Base-by-base conservation (phyloP, 2,797 vertebrate species). In the Falco naumanni region DNA sequence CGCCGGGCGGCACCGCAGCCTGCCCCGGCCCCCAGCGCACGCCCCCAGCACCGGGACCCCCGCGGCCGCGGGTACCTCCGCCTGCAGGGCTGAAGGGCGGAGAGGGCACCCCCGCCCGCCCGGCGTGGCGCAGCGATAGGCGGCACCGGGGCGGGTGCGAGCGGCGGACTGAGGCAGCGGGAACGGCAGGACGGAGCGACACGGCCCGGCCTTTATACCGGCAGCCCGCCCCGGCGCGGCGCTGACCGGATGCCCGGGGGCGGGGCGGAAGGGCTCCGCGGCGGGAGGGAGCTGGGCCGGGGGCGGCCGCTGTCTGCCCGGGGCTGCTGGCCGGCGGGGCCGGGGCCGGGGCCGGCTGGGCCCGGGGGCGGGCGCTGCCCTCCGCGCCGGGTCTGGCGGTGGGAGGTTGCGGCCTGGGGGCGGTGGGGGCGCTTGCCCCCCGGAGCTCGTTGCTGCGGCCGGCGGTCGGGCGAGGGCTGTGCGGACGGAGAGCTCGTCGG, bases 141-240 rank as follows among this genome's bases (percentile, higher is more conserved):
- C 22, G 1, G 10, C 54, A 39, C 24, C 1, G 3, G 4, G 2
- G 3, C 8, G 2, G 3, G 0, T 4, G 4, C 14, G 9, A 2
- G 5, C 2, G 2, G 17, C 29, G 4, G 5, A 5, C 31, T 29
- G 2, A 11, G 10, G 3, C 37, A 2, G 2, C 2, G 2, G 34
- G 28, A 16, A 5, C 12, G 1, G 51, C 22, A 2, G 15, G 45
- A 48, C 33, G 45, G 59, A 37, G 47, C 19, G 3, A 6, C 47
- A 41, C 41, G 41, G 41, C 41, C 21, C 16, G 22, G 28, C 74
- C 39, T 84, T 84, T 77, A 77, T 47, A 13, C 1, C 0, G 13
- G 31, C 54, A 33, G 41, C 81, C 84, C 78, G 39, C 53, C 88
- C 69, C 28, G 21, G 11, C 17, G 31, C 13, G 3, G 93, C 64